phyloP scores from a whole-genome alignment of 2,797 vertebrate species.

The Ctenochaetus hawaiiensis region DNA sequence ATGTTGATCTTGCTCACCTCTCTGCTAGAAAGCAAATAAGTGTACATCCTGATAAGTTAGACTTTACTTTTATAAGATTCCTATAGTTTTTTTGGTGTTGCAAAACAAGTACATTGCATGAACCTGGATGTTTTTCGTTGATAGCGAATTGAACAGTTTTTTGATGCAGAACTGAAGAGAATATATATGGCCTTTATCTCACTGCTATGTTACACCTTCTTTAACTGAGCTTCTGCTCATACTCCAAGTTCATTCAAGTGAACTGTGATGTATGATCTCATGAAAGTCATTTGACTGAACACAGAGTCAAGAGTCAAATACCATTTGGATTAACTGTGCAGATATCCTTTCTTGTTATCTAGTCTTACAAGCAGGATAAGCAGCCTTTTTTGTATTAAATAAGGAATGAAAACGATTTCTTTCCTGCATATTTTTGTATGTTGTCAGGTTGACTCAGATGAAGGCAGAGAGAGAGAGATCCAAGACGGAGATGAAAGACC shows the following conservation, averaged over 20 bases:
- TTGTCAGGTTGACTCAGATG: conserved; percentile 89
- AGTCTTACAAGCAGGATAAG: neutral
- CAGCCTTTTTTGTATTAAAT: neutral
- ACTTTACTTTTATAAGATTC: neutral
- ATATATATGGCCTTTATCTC: neutral
- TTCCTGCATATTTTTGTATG: neutral
- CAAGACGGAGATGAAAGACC: conserved; percentile 92
- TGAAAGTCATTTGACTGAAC: conserved; percentile 30
- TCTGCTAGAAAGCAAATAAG: neutral
- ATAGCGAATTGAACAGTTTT: neutral
- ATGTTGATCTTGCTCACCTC: no score
- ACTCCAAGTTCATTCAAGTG: conserved; percentile 38
- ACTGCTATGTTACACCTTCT: neutral
- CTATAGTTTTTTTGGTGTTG: neutral
- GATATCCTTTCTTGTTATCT: conserved; percentile 24
- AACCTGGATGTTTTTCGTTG: neutral
- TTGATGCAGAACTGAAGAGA: conserved; percentile 1
- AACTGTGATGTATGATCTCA: conserved; percentile 47
- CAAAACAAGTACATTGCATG: neutral
- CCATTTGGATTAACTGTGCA: conserved; percentile 38
- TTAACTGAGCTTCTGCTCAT: conserved; percentile 19
- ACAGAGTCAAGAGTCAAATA: conserved; percentile 26
- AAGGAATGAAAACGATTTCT: neutral
- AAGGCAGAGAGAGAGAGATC: conserved; percentile 91
- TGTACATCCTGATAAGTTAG: neutral